Evolutionary conservation across 2,888 invertebrate genomes (phyloP).

Genomic region (Ceriagrion tenellum): DNA sequence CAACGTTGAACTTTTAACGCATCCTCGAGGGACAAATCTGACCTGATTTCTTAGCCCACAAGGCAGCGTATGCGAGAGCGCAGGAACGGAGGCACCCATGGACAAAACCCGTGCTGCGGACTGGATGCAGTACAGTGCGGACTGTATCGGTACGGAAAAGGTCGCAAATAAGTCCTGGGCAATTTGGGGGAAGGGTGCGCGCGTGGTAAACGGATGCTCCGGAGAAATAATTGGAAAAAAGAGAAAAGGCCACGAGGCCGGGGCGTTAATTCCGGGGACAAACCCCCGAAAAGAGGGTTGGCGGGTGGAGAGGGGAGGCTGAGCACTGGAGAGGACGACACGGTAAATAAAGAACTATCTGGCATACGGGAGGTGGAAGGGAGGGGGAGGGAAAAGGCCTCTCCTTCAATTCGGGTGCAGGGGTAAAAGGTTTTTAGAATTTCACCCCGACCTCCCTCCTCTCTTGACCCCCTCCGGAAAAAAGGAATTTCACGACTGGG

Average conservation of each 20-base stretch:
- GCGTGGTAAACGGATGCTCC: background rate
- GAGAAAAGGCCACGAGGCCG: background rate
- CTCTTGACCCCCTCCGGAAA: background rate
- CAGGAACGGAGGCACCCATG: background rate
- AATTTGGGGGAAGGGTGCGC: background rate
- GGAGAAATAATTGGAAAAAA: background rate
- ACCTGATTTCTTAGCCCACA: background rate
- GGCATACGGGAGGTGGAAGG: too few species aligned
- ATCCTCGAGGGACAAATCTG: too few species aligned
- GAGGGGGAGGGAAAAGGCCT: too few species aligned
- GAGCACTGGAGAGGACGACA: background rate
- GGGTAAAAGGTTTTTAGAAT: background rate
- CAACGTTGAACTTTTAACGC: too few species aligned
- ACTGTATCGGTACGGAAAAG: background rate
- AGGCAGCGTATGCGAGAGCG: background rate
- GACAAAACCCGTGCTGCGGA: background rate
- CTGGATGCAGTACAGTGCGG: background rate
- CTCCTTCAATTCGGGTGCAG: background rate
- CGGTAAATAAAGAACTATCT: too few species aligned
- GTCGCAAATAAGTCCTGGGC: conserved; percentile 22
- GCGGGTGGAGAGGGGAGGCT: background rate
- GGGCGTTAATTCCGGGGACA: background rate
- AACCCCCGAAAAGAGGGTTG: background rate
- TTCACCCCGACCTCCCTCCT: background rate
- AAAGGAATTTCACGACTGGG: background rate